Base-by-base conservation (phyloP, 1,140 invertebrate genomes). In the Drosophila parabipectinata region DNA sequence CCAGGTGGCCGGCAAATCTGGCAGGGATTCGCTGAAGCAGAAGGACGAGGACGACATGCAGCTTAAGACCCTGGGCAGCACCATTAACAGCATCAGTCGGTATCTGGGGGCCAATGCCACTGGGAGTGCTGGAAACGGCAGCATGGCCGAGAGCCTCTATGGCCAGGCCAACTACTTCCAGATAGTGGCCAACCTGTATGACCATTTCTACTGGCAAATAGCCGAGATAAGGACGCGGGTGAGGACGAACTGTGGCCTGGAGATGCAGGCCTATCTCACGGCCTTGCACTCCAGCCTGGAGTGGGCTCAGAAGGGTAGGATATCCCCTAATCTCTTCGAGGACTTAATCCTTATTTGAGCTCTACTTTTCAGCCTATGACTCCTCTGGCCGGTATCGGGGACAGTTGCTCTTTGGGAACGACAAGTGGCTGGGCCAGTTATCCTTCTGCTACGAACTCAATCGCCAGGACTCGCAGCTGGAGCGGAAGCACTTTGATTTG, bases 351-450 rank as follows among this genome's bases (percentile, higher is more conserved):
- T 55, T n/a, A 9, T 47, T 14, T 21, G 34, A 2, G 53, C 14
- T 18, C 1, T 6, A 3, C 18, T 7, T 59, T 54, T 0, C 51
- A 97, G 96, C 96, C 92, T 95, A 94, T 54, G 96, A 97, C 85
- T 95, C 96, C 1, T 96, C 96, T 21, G 96, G 96, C n/a, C 94
- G 95, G 52, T 97, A 97, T 91, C 95, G 94, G 1, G 95, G 95
- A 1, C 95, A 96, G 77, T 94, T 96, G 72, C 93, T 96, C 77
- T 97, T 96, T 77, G 96, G 96, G 6, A 97, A 96, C 85, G 95
- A 96, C 78, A 96, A 95, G 92, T 97, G 96, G 96, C 91, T 97
- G 50, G 96, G 96, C 1, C 96, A 96, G 28, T 67, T 90, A 2
- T 52, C 52, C 37, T 91, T 90, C 28, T 92, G 91, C 41, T 59